Evolutionary conservation across 2,888 invertebrate species (phyloP), one percentile per base, ranked within the genome.

Genomic region (Gryllus longicercus): DNA sequence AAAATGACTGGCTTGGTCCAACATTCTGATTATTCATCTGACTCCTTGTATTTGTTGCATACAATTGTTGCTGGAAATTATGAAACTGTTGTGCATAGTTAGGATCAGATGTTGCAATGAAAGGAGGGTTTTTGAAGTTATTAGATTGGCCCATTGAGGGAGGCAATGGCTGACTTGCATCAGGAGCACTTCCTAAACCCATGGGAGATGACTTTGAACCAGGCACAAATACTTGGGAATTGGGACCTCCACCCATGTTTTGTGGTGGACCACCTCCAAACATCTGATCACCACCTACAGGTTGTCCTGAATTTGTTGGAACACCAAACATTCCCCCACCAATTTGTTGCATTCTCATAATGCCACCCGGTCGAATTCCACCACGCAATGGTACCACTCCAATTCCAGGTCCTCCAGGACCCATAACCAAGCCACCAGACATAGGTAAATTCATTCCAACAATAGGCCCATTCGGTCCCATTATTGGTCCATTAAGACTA

Each of bases 21-120:
- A 83, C 80, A 77, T 82, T 79, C 79, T 81, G 81, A 80, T 83
- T 83, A 80, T 82, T 83, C 85, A 85, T 85, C 79, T 91, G 91
- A 86, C 91, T 91, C 83, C 93, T 90, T 75, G 94, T 93, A 83
- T 92, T 92, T 78, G 96, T 97, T 82, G 97, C 96, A 88, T 97
- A 97, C 84, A 97, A 88, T 88, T 96, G 96, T 87, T 97, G 97
- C 86, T 97, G 97, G 90, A 97, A 97, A 88, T 96, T 95, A 88
- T 96, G 96, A 89, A 95, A 97, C 90, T 96, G 96, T 87, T 96
- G 96, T 85, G 96, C 96, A 89, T 97, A 97, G 87, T 95, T 95
- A 18, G 96, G 95, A 88, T 97, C 96, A 77, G 94, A 93, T 81
- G 96, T 94, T 50, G 93, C 94, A 81, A 95, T 93, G 86, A 95